These are phyloP conservation scores for Burhinus oedicnemus DNA, from an alignment of 2,113 vertebrate genomes.

Conservation along the genomic window DNA sequence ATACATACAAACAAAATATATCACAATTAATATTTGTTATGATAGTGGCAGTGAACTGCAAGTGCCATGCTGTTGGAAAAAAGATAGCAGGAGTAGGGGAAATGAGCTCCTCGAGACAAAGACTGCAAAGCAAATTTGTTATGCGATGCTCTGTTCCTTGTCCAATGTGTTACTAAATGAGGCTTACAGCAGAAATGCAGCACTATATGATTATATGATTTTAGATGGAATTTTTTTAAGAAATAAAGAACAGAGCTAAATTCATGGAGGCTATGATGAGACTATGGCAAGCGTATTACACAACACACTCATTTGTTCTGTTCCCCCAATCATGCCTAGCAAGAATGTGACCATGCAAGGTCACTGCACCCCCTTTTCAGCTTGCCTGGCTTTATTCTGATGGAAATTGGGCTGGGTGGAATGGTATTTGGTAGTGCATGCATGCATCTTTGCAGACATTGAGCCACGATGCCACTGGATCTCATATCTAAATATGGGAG, in stretches of 20 bases:
- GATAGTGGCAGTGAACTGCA: background rate
- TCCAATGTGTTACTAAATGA: background rate
- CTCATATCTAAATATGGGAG: background rate
- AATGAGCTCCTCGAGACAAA: background rate
- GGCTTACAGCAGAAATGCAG: background rate
- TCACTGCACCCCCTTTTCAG: background rate
- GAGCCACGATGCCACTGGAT: background rate
- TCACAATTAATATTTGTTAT: background rate
- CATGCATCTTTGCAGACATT: background rate
- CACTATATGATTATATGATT: background rate
- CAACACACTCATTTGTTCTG: background rate
- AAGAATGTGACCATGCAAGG: background rate
- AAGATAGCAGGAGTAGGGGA: background rate
- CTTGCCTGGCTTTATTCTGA: background rate
- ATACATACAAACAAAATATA: background rate
- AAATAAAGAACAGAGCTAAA: background rate
- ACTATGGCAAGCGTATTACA: background rate
- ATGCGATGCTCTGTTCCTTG: background rate
- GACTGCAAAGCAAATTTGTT: background rate
- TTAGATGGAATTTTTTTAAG: background rate
- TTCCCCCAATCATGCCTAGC: background rate
- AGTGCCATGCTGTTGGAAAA: background rate
- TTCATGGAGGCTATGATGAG: background rate
- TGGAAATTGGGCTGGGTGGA: background rate
- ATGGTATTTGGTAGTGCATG: fast-evolving